Evolutionary conservation across 2,888 invertebrate genomes (phyloP).

Genomic region (Coleophora flavipennella): DNA sequence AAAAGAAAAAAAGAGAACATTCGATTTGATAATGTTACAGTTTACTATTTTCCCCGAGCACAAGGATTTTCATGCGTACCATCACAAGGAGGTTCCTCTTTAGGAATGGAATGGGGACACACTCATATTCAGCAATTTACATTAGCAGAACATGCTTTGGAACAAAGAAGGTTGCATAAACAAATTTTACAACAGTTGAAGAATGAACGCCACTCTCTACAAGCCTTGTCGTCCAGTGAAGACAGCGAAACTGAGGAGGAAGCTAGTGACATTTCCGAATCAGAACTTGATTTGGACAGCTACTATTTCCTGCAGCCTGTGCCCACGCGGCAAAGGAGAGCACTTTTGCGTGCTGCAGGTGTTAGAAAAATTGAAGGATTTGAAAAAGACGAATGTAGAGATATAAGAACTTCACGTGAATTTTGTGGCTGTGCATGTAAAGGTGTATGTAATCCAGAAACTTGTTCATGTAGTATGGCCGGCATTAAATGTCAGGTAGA

Average conservation of each 20-base stretch:
- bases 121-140: conserved; percentile 83
- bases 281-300: conserved; percentile 89
- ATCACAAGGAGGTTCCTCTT: conserved; percentile 90
- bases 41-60: conserved; percentile 94
- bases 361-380: conserved; percentile 92
- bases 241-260: conserved; percentile 91
- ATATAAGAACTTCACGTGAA: conserved; percentile 92
- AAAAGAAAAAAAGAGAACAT: conserved; percentile 86
- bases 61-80: conserved; percentile 95
- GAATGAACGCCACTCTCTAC: conserved; percentile 75
- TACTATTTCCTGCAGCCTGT: conserved; percentile 95
- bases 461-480: conserved; percentile 93
- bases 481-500: conserved; percentile 99
- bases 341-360: conserved; percentile 91
- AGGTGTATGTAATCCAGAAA: conserved; percentile 95
- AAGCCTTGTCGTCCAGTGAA: conserved; percentile 81
- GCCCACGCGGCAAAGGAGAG: conserved; percentile 90
- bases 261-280: conserved; percentile 84
- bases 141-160: conserved; percentile 89
- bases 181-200: conserved; percentile 83
- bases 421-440: conserved; percentile 95
- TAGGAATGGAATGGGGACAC: conserved; percentile 90
- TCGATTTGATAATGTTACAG: conserved; percentile 92
- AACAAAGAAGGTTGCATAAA: conserved; percentile 89
- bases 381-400: conserved; percentile 95